Percentiles rank a stretch among this genome's conserved stretches.
Evolutionary conservation across 2,113 vertebrate genomes (phyloP).

Genomic region (Chloropsis hardwickii): DNA sequence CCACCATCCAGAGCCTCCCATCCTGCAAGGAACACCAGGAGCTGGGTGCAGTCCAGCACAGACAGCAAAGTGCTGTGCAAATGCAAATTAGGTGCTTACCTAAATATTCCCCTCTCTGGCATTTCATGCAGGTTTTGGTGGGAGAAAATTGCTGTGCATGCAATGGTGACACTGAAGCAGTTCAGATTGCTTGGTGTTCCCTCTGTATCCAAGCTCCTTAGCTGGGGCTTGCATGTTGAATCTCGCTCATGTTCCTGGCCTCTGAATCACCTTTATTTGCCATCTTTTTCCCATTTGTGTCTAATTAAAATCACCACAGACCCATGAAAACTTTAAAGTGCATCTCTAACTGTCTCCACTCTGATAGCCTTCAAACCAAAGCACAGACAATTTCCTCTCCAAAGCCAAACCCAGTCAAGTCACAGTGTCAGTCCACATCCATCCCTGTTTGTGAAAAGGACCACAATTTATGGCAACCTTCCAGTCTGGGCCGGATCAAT

Average conservation of each 20-base stretch:
- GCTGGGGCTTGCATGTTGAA: not conserved
- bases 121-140: not conserved
- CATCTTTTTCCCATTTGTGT: rapidly evolving
- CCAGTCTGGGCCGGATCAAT: not conserved
- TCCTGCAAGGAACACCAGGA: not conserved
- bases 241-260: not conserved
- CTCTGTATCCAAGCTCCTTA: not conserved
- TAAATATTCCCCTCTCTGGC: not conserved
- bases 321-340: not conserved
- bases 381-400: not conserved
- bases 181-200: not conserved
- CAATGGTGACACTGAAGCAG: not conserved
- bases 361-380: not conserved
- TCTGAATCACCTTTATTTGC: not conserved
- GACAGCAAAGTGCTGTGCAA: not conserved
- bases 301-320: not conserved
- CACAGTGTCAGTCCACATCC: rapidly evolving
- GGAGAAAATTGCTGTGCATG: not conserved
- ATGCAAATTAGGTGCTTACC: not conserved
- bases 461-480: not conserved
- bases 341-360: not conserved
- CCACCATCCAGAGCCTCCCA: not conserved
- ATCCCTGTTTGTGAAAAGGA: not conserved
- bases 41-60: not conserved
- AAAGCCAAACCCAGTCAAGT: not conserved